These are phyloP conservation scores for Thaleichthys pacificus DNA, from an alignment of 2,797 vertebrate species.

Conservation along the genomic window DNA sequence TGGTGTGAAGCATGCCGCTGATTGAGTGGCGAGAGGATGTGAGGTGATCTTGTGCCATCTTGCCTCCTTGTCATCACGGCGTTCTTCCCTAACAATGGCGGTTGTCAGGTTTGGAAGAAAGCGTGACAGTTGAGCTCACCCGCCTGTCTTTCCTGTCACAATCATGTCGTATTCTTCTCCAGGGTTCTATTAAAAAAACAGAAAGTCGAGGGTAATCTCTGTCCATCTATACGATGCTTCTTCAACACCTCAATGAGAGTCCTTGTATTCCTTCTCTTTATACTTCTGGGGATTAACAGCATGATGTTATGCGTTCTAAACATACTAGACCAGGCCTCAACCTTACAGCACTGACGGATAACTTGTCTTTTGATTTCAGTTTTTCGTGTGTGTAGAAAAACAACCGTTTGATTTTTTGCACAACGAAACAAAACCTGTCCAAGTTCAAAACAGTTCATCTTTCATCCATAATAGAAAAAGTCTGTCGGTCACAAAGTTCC, in stretches of 20 bases:
- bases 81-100: neutral
- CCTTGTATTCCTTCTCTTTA: neutral
- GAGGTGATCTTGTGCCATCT: conserved; percentile 7
- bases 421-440: neutral
- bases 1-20: neutral
- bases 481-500: neutral
- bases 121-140: conserved; percentile 17
- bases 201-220: neutral
- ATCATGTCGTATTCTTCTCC: neutral
- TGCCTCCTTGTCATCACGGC: conserved; percentile 13
- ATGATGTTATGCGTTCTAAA: neutral
- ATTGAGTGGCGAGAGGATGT: neutral
- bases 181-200: conserved; percentile 13
- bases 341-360: neutral
- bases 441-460: neutral
- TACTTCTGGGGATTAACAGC: neutral
- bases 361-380: neutral
- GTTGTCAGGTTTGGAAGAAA: neutral
- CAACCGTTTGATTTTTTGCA: neutral
- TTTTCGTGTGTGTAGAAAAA: neutral
- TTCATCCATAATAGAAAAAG: neutral
- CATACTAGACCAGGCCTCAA: neutral
- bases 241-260: conserved; percentile 1
- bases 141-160: neutral
- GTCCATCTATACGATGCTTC: conserved; percentile 10